These are phyloP conservation scores for Oophaga sylvatica DNA, from an alignment of 2,797 vertebrate genomes.

Conservation along the genomic window DNA sequence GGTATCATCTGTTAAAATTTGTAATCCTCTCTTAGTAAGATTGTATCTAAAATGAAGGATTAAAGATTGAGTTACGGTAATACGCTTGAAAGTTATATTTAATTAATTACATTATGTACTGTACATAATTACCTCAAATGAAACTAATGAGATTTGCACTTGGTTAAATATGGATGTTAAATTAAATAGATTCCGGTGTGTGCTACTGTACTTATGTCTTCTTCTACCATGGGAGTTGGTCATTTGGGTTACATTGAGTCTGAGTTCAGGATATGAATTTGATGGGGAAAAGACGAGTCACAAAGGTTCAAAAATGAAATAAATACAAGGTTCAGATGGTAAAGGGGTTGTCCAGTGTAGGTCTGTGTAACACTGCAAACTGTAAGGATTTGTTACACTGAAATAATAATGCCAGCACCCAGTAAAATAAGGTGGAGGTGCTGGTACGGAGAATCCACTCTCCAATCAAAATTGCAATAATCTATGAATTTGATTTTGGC, in stretches of 20 bases:
- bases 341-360: no score
- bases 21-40: constrained; percentile 9
- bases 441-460: no score
- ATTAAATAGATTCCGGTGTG: neutral
- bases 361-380: no score
- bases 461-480: no score
- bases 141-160: constrained; percentile 35
- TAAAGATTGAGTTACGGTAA: constrained; percentile 15
- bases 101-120: constrained; percentile 17
- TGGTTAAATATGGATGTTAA: constrained; percentile 2
- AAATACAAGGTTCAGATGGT: no score
- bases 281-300: neutral
- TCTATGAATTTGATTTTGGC: no score
- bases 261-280: neutral
- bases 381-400: no score
- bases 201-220: neutral
- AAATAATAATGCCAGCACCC: no score
- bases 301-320: neutral
- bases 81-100: neutral
- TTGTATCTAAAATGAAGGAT: constrained; percentile 6
- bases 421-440: no score
- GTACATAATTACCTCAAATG: constrained; percentile 26
- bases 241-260: neutral
- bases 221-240: neutral
- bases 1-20: neutral